Base-by-base conservation (phyloP, 2,888 invertebrate genomes). In the Harmothoe impar region DNA sequence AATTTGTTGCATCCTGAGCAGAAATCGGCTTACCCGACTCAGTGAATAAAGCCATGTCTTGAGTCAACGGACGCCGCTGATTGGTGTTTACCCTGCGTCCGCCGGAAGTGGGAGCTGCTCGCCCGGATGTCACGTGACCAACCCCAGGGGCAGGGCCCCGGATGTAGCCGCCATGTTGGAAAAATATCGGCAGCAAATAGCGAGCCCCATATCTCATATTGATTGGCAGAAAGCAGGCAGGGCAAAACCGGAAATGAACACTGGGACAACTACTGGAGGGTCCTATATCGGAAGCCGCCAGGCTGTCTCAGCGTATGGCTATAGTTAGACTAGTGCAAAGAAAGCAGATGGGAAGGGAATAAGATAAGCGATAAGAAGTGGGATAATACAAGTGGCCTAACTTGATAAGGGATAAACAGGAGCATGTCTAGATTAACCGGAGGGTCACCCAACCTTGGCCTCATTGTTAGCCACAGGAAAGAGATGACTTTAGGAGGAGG, bases 181-280 rank as follows among this genome's bases (percentile, higher is more conserved):
- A n/a, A 72, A 72, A 29, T 72, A 72, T 72, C n/a, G 72, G 7
- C 72, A 25, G 31, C 72, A 72, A 72, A 72, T 72, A 72, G 62
- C 29, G 7, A 5, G 25, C 25, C 31, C 29, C 72, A 25, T 15
- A 15, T 72, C 20, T n/a, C 62, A 3, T 29, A 72, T 72, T 72
- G 72, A 72, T 72, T 72, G 72, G 29, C 15, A 1, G 25, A 72
- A 29, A 29, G 72, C 0, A 25, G 17, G 29, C 20, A 29, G n/a
- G 72, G 72, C 31, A 72, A 29, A 25, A 15, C 62, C 72, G 72
- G 72, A 72, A 72, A 72, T 72, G 72, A 72, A 72, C 72, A n/a
- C 62, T 62, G 62, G 23, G 3, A 43, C 43, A 43, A 43, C 43
- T 43, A 43, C 10, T 43, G 43, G 43, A 3, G n/a, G 43, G 43